Base-by-base conservation (phyloP, 2,797 vertebrate species). In the Bradypodion pumilum region DNA sequence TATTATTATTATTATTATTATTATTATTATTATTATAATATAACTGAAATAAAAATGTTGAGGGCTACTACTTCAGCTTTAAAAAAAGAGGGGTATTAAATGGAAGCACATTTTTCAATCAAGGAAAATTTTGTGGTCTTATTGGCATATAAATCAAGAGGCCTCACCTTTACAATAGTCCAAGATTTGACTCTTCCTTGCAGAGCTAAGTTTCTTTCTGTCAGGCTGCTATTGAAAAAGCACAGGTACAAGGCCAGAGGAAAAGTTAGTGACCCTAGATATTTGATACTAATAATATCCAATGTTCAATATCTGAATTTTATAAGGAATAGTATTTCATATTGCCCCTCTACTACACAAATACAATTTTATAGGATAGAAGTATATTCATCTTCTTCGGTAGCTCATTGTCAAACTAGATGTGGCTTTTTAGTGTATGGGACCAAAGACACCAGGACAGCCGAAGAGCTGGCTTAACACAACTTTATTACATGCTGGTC, bases 51-150 rank as follows among this genome's bases (percentile, higher is more conserved):
- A 87, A 88, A 8, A 27, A 37, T 21, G 87, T 44, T 82, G n/a
- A 37, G 56, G 77, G 80, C 89, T 88, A 86, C 52, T 78, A 76
- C 87, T 90, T 81, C 74, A 85, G 29, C 66, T 85, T 65, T 15
- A n/a, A n/a, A n/a, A n/a, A 37, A 68, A 91, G 92, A 87, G 90
- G 82, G 86, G 83, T 76, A 83, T 88, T 85, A 78, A 81, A 85
- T 87, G 0, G n/a, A 81, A 84, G 73, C 73, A 8, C 46, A 79
- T 82, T 74, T 85, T 82, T 72, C 84, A 86, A 56, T 82, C n/a
- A 86, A 56, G 89, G 25, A 85, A 86, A 77, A 68, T 21, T 82
- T 83, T 91, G 40, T 74, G 29, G 10, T 70, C 29, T 75, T 85
- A 87, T n/a, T 74, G 84, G 62, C 74, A 86, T 72, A 80, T 83